A percentile compares a stretch with the other conserved stretches of the same genome.
Conservation (phyloP, 2,888 invertebrate species). For the Geophilus truncorum region DNA sequence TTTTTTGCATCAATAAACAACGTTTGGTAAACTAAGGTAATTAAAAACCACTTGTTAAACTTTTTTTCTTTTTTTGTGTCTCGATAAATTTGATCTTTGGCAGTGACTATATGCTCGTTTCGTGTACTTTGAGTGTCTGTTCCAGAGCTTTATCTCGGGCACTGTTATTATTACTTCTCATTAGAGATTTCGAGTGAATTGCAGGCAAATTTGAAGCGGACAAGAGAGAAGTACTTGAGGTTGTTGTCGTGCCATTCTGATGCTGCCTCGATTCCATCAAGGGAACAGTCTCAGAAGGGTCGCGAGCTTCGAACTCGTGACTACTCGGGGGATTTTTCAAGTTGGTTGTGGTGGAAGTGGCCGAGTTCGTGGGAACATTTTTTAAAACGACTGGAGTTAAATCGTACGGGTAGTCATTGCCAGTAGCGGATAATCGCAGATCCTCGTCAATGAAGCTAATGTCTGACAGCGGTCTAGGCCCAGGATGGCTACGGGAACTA, state of each 20-base stretch:
- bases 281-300: constrained; percentile 41
- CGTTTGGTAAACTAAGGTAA: neutral
- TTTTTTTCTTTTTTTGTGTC: neutral
- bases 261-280: constrained; percentile 36
- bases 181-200: constrained; percentile 34
- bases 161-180: constrained; percentile 35
- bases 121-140: constrained; percentile 54
- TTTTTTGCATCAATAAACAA: neutral
- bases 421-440: constrained; percentile 51
- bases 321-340: constrained; percentile 31
- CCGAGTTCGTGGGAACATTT: constrained; percentile 38
- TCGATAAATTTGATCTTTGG: constrained; percentile 28
- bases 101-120: constrained; percentile 60
- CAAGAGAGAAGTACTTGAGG: constrained; percentile 25
- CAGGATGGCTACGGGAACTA: constrained; percentile 69
- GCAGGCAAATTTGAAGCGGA: constrained; percentile 33
- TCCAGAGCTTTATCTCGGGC: constrained; percentile 13
- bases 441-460: constrained; percentile 78
- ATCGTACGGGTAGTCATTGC: constrained; percentile 41
- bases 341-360: constrained; percentile 41
- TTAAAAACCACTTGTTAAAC: neutral
- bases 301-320: constrained; percentile 48
- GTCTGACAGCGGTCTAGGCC: constrained; percentile 70
- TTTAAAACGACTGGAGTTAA: constrained; percentile 35
- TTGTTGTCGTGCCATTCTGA: constrained; percentile 34